These are phyloP conservation scores for Hyla sarda DNA, from an alignment of 2,113 vertebrate species.

Conservation along the genomic window DNA sequence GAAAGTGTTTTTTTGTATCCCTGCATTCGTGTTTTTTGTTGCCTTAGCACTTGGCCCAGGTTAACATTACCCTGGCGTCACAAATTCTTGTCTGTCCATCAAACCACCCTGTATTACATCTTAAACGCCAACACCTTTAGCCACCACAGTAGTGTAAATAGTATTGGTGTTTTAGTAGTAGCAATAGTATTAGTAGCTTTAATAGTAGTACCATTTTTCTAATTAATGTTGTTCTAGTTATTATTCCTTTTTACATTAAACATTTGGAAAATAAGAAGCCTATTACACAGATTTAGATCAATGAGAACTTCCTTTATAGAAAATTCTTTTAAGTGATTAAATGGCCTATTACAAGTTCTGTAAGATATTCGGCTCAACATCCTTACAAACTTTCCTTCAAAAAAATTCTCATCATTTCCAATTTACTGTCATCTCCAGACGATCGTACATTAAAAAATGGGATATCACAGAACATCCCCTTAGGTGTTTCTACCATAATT, in stretches of 20 bases:
- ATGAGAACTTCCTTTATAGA: neutral
- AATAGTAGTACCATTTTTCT: too few relatives aligned
- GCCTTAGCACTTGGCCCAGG: too few relatives aligned
- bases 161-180: too few relatives aligned
- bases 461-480: neutral
- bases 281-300: neutral
- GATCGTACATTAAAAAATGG: neutral
- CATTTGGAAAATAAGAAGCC: neutral
- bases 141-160: too few relatives aligned
- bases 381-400: neutral
- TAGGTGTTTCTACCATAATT: constrained; percentile 15
- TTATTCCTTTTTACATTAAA: neutral
- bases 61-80: too few relatives aligned
- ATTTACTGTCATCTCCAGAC: neutral
- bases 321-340: neutral
- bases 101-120: too few relatives aligned
- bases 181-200: too few relatives aligned
- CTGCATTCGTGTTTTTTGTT: too few relatives aligned
- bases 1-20: too few relatives aligned
- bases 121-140: too few relatives aligned
- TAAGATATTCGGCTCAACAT: neutral
- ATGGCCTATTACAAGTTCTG: neutral
- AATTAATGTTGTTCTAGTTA: neutral
- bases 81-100: too few relatives aligned
- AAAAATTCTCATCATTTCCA: neutral